These are phyloP conservation scores for Aramus guarauna DNA, from an alignment of 2,113 vertebrate genomes.

Conservation along the genomic window DNA sequence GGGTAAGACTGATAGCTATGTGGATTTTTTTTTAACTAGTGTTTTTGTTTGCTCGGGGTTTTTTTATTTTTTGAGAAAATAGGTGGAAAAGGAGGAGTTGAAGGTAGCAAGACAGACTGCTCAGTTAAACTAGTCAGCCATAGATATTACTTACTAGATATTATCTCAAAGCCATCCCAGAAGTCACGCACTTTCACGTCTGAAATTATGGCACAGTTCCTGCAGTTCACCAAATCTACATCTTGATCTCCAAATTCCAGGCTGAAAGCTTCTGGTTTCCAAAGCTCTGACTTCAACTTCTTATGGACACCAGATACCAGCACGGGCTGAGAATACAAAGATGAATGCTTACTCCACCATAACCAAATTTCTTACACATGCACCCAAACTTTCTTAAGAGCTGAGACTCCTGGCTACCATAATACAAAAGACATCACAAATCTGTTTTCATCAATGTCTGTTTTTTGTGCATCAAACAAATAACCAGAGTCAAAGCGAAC, in stretches of 20 bases:
- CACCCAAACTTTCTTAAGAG: conserved; percentile 24
- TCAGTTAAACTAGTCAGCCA: conserved; percentile 48
- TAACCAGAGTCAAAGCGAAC: conserved; percentile 5
- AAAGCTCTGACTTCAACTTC: conserved; percentile 87
- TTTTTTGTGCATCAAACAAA: not conserved
- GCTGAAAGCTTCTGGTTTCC: conserved; percentile 96
- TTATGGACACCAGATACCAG: conserved; percentile 97
- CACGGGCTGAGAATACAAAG: conserved; percentile 86
- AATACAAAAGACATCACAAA: not conserved
- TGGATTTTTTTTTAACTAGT: not conserved
- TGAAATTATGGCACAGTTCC: conserved; percentile 96
- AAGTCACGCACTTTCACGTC: conserved; percentile 99
- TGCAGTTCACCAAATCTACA: conserved; percentile 97
- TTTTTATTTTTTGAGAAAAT: not conserved
- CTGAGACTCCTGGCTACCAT: not conserved
- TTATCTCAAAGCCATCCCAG: conserved; percentile 97
- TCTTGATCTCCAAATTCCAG: conserved; percentile 97
- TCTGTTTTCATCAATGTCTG: not conserved
- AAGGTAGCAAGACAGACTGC: conserved; percentile 13
- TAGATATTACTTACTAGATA: conserved; percentile 83
- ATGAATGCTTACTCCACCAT: conserved; percentile 57
- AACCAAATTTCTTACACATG: conserved; percentile 42
- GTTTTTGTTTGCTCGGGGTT: too few relatives aligned
- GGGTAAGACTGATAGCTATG: not conserved
- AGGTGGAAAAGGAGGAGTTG: not conserved